These are phyloP conservation scores for Hesperophylax magnus DNA, from an alignment of 1,140 invertebrate species.

Conservation along the genomic window DNA sequence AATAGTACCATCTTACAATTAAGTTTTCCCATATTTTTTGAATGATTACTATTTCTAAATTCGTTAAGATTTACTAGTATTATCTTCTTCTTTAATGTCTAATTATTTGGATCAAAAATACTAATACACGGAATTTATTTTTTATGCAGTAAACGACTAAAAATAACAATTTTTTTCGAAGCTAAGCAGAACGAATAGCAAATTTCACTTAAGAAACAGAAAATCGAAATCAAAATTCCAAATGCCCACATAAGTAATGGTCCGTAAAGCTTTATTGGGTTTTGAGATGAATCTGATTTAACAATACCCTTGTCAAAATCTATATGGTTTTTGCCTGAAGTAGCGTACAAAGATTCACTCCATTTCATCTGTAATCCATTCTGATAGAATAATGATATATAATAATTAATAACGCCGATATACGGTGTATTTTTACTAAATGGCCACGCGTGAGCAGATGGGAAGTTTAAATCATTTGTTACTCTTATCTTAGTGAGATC, in stretches of 20 bases:
- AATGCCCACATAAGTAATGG: constrained; percentile 38
- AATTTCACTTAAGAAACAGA: constrained; percentile 38
- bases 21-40: too few species aligned
- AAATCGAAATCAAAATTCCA: constrained; percentile 37
- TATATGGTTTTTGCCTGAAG: not conserved
- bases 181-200: too few species aligned
- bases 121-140: too few species aligned
- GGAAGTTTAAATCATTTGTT: constrained; percentile 37
- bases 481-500: constrained; percentile 40
- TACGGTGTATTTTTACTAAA: constrained; percentile 46
- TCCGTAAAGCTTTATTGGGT: constrained; percentile 16
- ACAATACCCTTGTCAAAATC: constrained; percentile 16
- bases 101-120: too few species aligned
- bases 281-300: not conserved
- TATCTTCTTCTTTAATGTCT: too few species aligned
- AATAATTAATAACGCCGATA: constrained; percentile 31
- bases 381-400: constrained; percentile 36
- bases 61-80: too few species aligned
- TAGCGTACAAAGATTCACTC: constrained; percentile 11
- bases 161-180: too few species aligned
- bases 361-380: constrained; percentile 41
- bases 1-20: too few species aligned
- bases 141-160: too few species aligned
- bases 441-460: constrained; percentile 46
- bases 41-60: too few species aligned